phyloP scores from a whole-genome alignment of 2,113 vertebrate genomes.

The Pygoscelis adeliae region DNA sequence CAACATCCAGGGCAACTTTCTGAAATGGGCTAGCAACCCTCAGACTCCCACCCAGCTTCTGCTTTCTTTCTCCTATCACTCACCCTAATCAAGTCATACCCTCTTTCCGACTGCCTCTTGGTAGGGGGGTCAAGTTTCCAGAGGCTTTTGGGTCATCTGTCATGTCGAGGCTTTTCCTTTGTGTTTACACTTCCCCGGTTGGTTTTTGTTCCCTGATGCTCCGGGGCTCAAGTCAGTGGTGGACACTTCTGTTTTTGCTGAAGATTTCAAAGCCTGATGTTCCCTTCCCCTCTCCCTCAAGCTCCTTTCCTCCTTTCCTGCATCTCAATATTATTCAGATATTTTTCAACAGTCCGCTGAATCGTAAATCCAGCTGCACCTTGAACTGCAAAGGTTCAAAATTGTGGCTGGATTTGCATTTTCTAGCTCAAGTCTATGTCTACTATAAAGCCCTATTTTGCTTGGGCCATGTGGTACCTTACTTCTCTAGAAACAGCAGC shows the following conservation, averaged over 20 bases:
- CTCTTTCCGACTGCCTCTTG: not conserved
- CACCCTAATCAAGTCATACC: not conserved
- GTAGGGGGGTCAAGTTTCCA: not conserved
- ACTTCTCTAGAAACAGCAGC: not conserved
- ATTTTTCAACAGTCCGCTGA: not conserved
- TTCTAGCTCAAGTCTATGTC: not conserved
- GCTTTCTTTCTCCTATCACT: slow-evolving; percentile 21
- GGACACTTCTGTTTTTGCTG: not conserved
- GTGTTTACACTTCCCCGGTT: not conserved
- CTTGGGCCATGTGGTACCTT: not conserved
- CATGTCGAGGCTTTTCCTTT: not conserved
- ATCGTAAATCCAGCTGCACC: not conserved
- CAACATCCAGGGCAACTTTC: not conserved
- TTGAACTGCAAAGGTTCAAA: not conserved
- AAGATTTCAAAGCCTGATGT: not conserved
- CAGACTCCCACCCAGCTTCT: not conserved
- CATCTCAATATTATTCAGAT: not conserved
- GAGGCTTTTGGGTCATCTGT: not conserved
- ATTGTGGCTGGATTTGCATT: not conserved
- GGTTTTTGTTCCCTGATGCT: not conserved
- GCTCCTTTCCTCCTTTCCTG: not conserved
- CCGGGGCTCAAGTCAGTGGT: not conserved
- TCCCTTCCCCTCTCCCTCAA: not conserved
- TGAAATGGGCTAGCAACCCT: not conserved
- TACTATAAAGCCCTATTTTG: fast-evolving